Evolutionary conservation across 1,140 invertebrate genomes (phyloP).

Genomic region (Pseudomyrmex dendroicus): DNA sequence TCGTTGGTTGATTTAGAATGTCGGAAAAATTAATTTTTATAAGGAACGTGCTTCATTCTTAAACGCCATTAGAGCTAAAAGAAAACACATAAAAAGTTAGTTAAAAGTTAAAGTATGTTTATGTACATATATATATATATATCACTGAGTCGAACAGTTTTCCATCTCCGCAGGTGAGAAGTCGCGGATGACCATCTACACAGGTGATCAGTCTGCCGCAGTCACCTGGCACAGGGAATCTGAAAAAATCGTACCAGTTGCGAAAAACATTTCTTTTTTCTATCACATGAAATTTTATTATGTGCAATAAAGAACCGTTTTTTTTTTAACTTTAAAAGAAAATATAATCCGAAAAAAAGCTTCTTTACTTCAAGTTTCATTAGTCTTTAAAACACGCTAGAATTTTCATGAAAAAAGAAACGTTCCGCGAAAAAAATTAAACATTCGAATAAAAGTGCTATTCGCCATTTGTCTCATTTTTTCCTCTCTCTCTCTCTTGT

Average conservation of each 20-base stretch:
- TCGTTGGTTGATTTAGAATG: neutral
- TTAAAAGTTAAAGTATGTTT: conserved; percentile 16
- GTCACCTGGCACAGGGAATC: conserved; percentile 93
- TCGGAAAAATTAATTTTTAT: neutral
- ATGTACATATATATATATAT: neutral
- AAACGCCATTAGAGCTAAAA: conserved; percentile 38
- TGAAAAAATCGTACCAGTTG: conserved; percentile 56
- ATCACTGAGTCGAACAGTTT: conserved; percentile 93
- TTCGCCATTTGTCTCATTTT: conserved; percentile 4
- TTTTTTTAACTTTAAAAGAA: neutral
- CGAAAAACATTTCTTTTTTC: neutral
- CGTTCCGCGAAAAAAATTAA: neutral
- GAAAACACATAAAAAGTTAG: neutral
- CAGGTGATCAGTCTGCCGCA: conserved; percentile 94
- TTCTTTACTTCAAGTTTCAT: too few relatives aligned
- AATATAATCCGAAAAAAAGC: neutral
- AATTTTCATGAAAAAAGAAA: neutral
- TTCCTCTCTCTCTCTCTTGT: conserved; percentile 6
- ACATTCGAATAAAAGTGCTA: conserved; percentile 33
- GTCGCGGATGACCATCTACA: conserved; percentile 93
- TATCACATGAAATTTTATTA: neutral
- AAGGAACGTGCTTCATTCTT: neutral
- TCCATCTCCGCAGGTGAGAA: conserved; percentile 94
- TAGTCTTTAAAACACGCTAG: neutral
- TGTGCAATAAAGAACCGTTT: neutral